Percentiles rank a stretch among this genome's conserved stretches.
Evolutionary conservation across 2,797 vertebrate genomes (phyloP).

Genomic region (Discoglossus pictus): DNA sequence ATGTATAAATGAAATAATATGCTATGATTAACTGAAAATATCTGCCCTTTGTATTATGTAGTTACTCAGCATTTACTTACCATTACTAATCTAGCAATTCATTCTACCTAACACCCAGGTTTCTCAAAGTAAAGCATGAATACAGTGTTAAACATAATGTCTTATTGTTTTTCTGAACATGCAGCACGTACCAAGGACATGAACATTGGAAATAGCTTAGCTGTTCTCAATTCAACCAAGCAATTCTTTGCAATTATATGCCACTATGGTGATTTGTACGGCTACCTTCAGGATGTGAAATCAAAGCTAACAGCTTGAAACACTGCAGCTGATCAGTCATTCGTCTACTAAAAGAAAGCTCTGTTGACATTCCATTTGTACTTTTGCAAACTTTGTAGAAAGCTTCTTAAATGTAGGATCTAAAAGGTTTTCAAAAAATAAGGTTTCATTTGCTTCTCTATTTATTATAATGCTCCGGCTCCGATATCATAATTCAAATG

Average conservation of each 20-base stretch:
- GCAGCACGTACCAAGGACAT: slow-evolving; percentile 38
- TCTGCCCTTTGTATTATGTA: too few relatives aligned
- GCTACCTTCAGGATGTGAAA: slow-evolving; percentile 52
- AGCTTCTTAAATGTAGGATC: slow-evolving; percentile 39
- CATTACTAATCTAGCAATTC: slow-evolving; percentile 20
- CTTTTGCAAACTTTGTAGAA: slow-evolving; percentile 50
- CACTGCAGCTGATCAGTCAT: slow-evolving; percentile 38
- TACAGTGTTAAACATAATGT: slow-evolving; percentile 30
- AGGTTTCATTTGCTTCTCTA: slow-evolving; percentile 28
- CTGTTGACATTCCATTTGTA: slow-evolving; percentile 51
- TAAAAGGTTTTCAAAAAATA: slow-evolving; percentile 33
- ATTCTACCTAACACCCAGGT: slow-evolving; percentile 8
- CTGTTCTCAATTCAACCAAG: slow-evolving; percentile 40
- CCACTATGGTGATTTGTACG: slow-evolving; percentile 46
- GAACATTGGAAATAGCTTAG: slow-evolving; percentile 49
- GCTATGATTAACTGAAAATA: too few relatives aligned
- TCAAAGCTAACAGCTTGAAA: slow-evolving; percentile 54
- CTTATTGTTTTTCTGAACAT: slow-evolving; percentile 41
- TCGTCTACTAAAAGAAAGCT: slow-evolving; percentile 44
- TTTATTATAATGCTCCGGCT: slow-evolving; percentile 36
- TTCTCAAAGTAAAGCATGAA: slow-evolving; percentile 2
- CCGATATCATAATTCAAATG: slow-evolving; percentile 21
- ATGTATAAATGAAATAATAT: too few relatives aligned
- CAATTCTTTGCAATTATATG: slow-evolving; percentile 41
- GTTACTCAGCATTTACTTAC: neutral